Evolutionary conservation across 30 jellyfish, hydroid and myxozoan species (phyloP), one percentile per base, ranked within the genome.

Genomic region (Clytia hemisphaerica): DNA sequence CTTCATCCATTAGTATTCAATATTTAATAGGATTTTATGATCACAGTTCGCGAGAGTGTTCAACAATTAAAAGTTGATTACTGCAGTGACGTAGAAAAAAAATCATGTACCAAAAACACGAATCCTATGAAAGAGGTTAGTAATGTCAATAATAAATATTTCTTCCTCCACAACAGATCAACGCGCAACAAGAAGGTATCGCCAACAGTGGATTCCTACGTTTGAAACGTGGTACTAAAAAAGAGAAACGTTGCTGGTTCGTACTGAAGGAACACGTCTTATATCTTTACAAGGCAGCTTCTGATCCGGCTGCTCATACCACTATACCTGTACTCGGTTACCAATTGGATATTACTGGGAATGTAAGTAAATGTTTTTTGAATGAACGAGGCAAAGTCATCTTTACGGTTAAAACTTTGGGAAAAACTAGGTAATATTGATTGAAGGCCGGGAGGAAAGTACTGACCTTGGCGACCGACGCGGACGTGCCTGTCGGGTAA

Each of bases 291-390:
- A 86, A 86, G 34, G 96, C 96, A 15, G 83, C 96, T 19, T 86
- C 96, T 82, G 98, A 89, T 60, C 93, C 93, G 3, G 98, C 98
- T 34, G 98, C 98, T n/a, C 47, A 46, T 51, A 66, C 80, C 12
- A 89, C 98, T 0, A 29, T 61, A 24, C 95, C 98, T 24, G 92
- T 89, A 5, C 95, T 89, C 61, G 98, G 98, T 6, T 89, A 71
- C 45, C 50, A 54, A 6, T 83, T 89, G 35, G 93, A 66, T 33
- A 72, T 70, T 2, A 45, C 92, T 12, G 93, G 93, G 6, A 66
- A 87, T 55, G 97, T 87, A 74, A 58, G 93, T 50, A 59, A 14
- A 2, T 14, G 3, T 53, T 34, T 36, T 60, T 6, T 2, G 24
- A 55, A 7, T 53, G 37, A 53, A 7, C 14, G 10, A 7, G 14